Base-by-base conservation (phyloP, 2,888 invertebrate species). In the Blera fallax region DNA sequence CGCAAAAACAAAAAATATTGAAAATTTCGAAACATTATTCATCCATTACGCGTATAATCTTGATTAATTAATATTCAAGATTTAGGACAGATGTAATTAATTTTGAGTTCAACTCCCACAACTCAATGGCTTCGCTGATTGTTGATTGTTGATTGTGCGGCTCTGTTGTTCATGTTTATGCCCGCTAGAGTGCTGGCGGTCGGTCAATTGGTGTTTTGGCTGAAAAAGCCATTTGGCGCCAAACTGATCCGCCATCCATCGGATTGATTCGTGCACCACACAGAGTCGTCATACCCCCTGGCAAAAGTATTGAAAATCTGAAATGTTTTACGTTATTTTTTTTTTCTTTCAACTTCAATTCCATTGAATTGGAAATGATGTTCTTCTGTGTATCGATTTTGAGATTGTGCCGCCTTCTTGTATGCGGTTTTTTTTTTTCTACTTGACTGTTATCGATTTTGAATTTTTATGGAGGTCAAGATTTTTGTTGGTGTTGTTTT, bases 41-140 rank as follows among this genome's bases (percentile, higher is more conserved):
- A 70, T 60, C 70, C 69, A 78, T 70, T 69, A 78, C 78, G 14
- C 54, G 52, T 40, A 43, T 69, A 78, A 70, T 70, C 70, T 70
- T 78, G 78, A 78, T 78, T 70, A 78, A 70, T 78, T 78, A 78
- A 54, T 70, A 78, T 78, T 70, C 69, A 60, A 70, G 78, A 78
- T 78, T 78, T 70, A 62, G 78, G 78, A 78, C 62, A 78, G 78
- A 78, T 70, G 78, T 62, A 76, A 76, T 76, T 76, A 78, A 62
- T 67, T 69, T 43, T 52, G 43, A 77, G 77, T 62, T 27, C 11
- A 62, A 78, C 78, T 78, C 78, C 78, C 78, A 78, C 78, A 78
- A 60, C 52, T 78, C 69, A 45, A 52, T 78, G 58, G 77, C 60
- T n/a, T 40, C 60, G 76, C 24, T 67, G 76, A 52, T 58, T 58